A percentile compares a stretch with the other conserved stretches of the same genome.
phyloP scores from a whole-genome alignment of 2,113 vertebrate genomes.

The Bos taurus region ARS-UCD2.0 NC_037336.1:52327501-52328000 shows the following conservation, averaged over 20 bases:
- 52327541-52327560: background rate
- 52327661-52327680: conserved; percentile 45
- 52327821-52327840: background rate
- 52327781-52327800: background rate
- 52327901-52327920: background rate
- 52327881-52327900: background rate
- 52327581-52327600: background rate
- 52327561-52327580: conserved; percentile 22
- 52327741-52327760: background rate
- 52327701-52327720: background rate
- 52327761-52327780: background rate
- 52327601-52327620: background rate
- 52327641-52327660: background rate
- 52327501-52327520: conserved; percentile 16
- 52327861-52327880: background rate
- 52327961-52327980: background rate
- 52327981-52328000: background rate
- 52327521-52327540: background rate
- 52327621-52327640: background rate
- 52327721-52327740: background rate
- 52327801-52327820: background rate
- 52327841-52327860: background rate
- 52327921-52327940: background rate
- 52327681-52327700: background rate
- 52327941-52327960: background rate